Evolutionary conservation across 2,113 vertebrate genomes (phyloP).

Genomic region (Octodon degus): DNA sequence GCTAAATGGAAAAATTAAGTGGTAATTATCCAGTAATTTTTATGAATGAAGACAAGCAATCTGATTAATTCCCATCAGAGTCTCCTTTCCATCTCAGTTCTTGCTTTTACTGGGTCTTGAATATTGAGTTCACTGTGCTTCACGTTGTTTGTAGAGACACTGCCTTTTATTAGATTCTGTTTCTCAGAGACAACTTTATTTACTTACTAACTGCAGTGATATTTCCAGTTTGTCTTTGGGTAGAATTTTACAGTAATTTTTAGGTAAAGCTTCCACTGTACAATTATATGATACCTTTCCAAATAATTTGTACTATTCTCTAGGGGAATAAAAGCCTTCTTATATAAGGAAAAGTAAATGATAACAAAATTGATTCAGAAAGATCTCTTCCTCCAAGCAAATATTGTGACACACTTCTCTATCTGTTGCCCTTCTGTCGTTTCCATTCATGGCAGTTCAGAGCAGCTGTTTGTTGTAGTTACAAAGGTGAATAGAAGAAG

Average conservation of each 20-base stretch:
- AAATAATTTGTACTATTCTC: constrained; percentile 19
- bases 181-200: constrained; percentile 20
- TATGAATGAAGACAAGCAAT: constrained; percentile 55
- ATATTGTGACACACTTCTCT: not conserved
- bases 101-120: constrained; percentile 14
- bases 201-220: not conserved
- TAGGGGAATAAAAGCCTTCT: not conserved
- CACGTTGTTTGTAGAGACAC: constrained; percentile 34
- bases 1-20: constrained; percentile 44
- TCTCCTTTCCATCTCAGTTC: constrained; percentile 12
- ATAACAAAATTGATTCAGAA: not conserved
- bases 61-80: constrained; percentile 3
- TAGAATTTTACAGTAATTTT: constrained; percentile 39
- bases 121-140: not conserved
- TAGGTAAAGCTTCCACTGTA: not conserved
- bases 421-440: not conserved
- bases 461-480: not conserved
- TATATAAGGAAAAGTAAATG: not conserved
- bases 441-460: not conserved
- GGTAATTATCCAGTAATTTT: constrained; percentile 38
- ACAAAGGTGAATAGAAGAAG: not conserved
- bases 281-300: not conserved
- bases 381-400: not conserved
- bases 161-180: constrained; percentile 18
- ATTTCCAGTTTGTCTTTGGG: not conserved